Evolutionary conservation across 1,140 invertebrate genomes (phyloP), one percentile per base, ranked within the genome.

Genomic region (Gryllus bimaculatus): DNA sequence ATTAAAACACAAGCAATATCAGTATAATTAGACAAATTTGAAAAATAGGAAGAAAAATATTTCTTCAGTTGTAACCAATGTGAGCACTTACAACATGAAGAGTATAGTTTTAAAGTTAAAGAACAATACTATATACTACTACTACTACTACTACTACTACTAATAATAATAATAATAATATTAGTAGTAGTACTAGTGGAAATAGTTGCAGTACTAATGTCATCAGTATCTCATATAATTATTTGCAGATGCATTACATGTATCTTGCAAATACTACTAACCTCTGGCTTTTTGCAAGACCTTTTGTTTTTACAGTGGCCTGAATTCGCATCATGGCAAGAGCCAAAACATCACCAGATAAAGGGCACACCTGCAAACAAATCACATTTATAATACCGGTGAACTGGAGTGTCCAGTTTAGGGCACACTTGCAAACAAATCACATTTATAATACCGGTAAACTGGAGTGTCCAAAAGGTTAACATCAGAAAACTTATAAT

Each of bases 271-370:
- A 39, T 39, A 5, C 5, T 39, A 39, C 26, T 15, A 78, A 81
- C 79, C 82, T 78, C 77, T 78, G 74, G 78, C 80, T 80, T 74
- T 81, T 81, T 20, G 79, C 79, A 48, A 80, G 54, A 66, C 81
- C 79, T 78, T 81, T 80, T 13, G 80, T 76, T 74, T 82, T 78
- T 8, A 81, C 80, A 73, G 81, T 81, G 13, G 88, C 88, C 83
- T 87, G 86, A 39, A 89, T 86, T 73, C 89, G 81, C 49, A 88
- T 86, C 81, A 87, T 85, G 8, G 88, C 88, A 66, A 88, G 84
- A 0, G 85, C 86, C 75, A 88, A 84, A 10, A 89, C 86, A 80
- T 84, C 84, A 48, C 84, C 84, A 78, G 84, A 86, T 49, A 85
- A 85, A 48, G 88, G 84, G 84, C 87, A 87, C 26, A 88, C 82